Evolutionary conservation across 2,113 vertebrate genomes (phyloP).

Genomic region (Centropus unirufus): DNA sequence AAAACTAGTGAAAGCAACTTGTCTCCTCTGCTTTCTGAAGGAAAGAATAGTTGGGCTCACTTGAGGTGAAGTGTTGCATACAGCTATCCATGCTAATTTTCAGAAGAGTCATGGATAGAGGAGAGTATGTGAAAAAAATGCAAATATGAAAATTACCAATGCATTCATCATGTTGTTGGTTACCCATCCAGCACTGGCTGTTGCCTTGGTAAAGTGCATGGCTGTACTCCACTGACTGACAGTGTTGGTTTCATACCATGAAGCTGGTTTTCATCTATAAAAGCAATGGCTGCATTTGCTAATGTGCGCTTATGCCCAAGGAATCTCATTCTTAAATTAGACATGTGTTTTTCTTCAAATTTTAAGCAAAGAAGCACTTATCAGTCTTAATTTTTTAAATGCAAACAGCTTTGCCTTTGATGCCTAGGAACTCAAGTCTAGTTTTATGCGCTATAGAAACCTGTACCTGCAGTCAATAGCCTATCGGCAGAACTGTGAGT

Average conservation of each 20-base stretch:
- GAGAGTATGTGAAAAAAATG: not conserved
- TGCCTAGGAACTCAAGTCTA: not conserved
- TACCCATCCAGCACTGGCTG: rapidly evolving
- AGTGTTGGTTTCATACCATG: not conserved
- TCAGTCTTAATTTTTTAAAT: slow-evolving; percentile 16
- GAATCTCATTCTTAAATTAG: not conserved
- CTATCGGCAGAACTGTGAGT: not conserved
- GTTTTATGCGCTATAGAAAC: not conserved
- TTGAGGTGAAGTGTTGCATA: not conserved
- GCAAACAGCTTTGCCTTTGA: not conserved
- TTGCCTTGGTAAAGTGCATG: not conserved
- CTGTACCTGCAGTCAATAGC: not conserved
- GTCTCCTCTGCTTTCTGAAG: not conserved
- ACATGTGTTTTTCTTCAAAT: not conserved
- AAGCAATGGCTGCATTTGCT: not conserved
- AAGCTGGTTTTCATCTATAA: not conserved
- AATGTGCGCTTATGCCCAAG: not conserved
- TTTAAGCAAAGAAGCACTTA: slow-evolving; percentile 16
- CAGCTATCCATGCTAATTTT: not conserved
- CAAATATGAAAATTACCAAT: too few species aligned
- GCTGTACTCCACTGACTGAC: not conserved
- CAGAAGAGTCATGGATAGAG: not conserved
- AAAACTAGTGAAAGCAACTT: not conserved
- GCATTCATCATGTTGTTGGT: rapidly evolving
- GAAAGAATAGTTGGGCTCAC: not conserved